Base-by-base conservation (phyloP, 2,113 vertebrate genomes). In the Orycteropus afer region DNA sequence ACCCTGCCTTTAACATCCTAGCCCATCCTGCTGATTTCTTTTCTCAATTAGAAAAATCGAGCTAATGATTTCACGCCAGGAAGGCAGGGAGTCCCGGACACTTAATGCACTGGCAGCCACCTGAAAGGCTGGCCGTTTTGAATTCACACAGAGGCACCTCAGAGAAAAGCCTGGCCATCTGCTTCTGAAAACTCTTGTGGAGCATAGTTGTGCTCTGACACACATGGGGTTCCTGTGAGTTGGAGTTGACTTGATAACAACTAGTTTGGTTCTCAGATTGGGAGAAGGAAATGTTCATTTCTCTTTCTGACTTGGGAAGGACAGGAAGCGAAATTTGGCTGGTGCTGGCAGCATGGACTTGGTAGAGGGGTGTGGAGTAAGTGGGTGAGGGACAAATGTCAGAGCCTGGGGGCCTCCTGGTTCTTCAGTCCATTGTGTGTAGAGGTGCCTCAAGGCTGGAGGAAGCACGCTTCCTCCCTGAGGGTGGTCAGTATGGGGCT, bases 21-120 rank as follows among this genome's bases (percentile, higher is more conserved):
- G 85, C 85, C 81, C 92, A 94, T 34, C 22, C 12, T n/a, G 20
- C 78, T 37, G n/a, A 83, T 65, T 82, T 65, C 51, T 63, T 67
- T 77, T 86, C 80, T 59, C 14, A 20, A 37, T 79, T 92, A 45
- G 76, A 34, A 65, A 91, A 90, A 67, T 81, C 51, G 65, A 42
- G 23, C 55, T 80, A 73, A 91, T 77, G 37, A 93, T 37, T 90
- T 90, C 45, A 67, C 7, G n/a, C 4, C 15, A 47, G 6, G 37
- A 40, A 32, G 9, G 20, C 20, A 40, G 37, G n/a, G 20, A 23
- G 20, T 71, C 20, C 69, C 37, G 18, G 10, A 25, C 20, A 40
- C 17, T 40, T 9, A 40, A 27, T 9, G n/a, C 25, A 20, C 37
- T 23, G 11, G 14, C 69, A 11, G 69, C n/a, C 23, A 22, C 8